Evolutionary conservation across 2,888 invertebrate species (phyloP).

Genomic region (Gandaritis pyraliata): DNA sequence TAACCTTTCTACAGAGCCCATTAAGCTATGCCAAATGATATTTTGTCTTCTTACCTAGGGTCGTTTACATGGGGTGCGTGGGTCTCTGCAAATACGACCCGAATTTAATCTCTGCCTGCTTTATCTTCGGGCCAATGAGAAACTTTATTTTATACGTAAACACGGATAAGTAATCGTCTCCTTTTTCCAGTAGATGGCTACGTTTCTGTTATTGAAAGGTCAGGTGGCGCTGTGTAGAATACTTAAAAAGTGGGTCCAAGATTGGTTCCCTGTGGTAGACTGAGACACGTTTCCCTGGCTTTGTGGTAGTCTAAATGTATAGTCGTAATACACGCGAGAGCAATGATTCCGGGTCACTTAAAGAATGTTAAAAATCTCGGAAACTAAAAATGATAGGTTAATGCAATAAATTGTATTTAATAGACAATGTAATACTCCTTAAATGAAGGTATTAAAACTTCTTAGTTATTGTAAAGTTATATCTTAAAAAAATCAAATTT

Average conservation of each 20-base stretch:
- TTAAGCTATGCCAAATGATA: conserved; percentile 81
- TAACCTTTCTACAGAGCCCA: conserved; percentile 73
- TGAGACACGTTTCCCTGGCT: conserved; percentile 33
- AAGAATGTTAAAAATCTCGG: too few species aligned
- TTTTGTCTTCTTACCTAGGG: conserved; percentile 71
- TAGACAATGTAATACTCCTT: too few species aligned
- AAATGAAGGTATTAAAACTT: too few species aligned
- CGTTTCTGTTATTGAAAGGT: conserved; percentile 69
- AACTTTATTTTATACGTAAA: conserved; percentile 81
- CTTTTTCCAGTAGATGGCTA: conserved; percentile 65
- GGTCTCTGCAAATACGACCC: conserved; percentile 71
- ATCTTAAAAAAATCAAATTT: too few species aligned
- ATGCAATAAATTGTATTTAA: too few species aligned
- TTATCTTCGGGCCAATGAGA: conserved; percentile 74
- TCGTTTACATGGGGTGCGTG: conserved; percentile 72
- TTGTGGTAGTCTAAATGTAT: background rate
- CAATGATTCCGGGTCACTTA: too few species aligned
- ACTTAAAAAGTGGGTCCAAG: conserved; percentile 55
- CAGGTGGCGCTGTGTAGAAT: conserved; percentile 69
- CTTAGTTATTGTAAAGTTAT: too few species aligned
- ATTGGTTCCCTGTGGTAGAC: conserved; percentile 43
- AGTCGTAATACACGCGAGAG: too few species aligned
- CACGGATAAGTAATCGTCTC: conserved; percentile 75
- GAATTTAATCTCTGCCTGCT: conserved; percentile 78
- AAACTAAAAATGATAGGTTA: too few species aligned